Base-by-base conservation (phyloP, 2,797 vertebrate genomes). In the Coluber constrictor region DNA sequence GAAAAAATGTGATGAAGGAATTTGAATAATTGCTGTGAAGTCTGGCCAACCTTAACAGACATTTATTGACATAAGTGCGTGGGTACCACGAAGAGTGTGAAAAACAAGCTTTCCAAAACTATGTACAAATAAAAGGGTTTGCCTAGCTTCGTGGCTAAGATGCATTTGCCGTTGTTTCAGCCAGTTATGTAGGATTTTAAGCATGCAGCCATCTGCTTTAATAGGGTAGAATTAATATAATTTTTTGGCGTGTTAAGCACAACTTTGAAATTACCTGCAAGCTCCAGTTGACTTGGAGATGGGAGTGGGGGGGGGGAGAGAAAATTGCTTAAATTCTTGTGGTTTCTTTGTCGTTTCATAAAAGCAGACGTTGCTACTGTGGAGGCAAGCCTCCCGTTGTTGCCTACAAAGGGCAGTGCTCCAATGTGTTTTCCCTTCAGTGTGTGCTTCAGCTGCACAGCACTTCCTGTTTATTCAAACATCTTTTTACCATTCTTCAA, bases 401-500 rank as follows among this genome's bases (percentile, higher is more conserved):
- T 97, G 97, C 96, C 93, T 97, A 97, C 96, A 96, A 98, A 98
- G 97, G 97, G 97, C 98, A 98, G 98, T 95, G 97, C 98, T 99
- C 98, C 98, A 98, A 97, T 98, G 97, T 98, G 96, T 98, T 98
- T 97, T 97, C 97, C 98, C 98, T 98, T 98, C 97, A 97, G 97
- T 97, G 98, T 96, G 97, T 97, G 97, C 98, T 98, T 98, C 97
- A 97, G 98, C 97, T 98, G 97, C 97, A 97, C 98, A 96, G 98
- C 98, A 98, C 98, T 98, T 99, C 98, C 98, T 99, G 99, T 99
- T 99, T 99, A 99, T 98, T 99, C 98, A 98, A 98, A 98, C 98
- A 97, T 98, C 98, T 98, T 98, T 98, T 98, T 98, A 98, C 98
- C 98, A 98, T 98, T 98, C 97, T 97, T 97, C 98, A 98, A 97